A percentile compares a stretch with the other conserved stretches of the same genome.
Conservation (phyloP, 2,113 vertebrate species). For the Malurus melanocephalus region DNA sequence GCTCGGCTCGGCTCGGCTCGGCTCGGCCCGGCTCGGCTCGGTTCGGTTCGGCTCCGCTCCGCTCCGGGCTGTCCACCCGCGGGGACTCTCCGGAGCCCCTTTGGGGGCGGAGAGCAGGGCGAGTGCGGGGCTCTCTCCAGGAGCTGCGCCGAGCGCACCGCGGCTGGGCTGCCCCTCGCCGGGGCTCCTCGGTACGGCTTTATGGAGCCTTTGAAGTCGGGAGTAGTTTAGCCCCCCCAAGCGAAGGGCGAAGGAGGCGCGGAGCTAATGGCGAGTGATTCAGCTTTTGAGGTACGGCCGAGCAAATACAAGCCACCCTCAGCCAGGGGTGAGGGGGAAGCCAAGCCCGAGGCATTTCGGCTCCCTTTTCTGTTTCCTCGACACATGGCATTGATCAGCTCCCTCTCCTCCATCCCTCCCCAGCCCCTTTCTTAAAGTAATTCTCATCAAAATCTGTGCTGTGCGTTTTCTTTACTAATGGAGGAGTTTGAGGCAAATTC, state of each 20-base stretch:
- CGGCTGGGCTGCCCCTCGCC: neutral
- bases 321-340: neutral
- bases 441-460: neutral
- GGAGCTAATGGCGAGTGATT: conserved; percentile 35
- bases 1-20: neutral
- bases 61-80: accelerated
- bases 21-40: neutral
- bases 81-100: neutral
- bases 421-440: neutral
- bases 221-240: neutral
- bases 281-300: conserved; percentile 33
- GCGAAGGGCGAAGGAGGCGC: neutral
- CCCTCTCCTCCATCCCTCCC: neutral
- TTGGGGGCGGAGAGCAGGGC: neutral
- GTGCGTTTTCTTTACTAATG: neutral
- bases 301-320: neutral
- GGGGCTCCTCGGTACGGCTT: neutral
- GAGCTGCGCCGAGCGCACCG: too few relatives aligned
- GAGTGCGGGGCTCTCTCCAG: neutral
- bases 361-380: neutral
- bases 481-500: neutral
- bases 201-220: neutral
- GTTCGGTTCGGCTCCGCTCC: neutral
- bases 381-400: conserved; percentile 3
- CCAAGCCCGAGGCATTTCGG: neutral